phyloP scores from a whole-genome alignment of 2,888 invertebrate species.

The Lymantria monacha region DNA sequence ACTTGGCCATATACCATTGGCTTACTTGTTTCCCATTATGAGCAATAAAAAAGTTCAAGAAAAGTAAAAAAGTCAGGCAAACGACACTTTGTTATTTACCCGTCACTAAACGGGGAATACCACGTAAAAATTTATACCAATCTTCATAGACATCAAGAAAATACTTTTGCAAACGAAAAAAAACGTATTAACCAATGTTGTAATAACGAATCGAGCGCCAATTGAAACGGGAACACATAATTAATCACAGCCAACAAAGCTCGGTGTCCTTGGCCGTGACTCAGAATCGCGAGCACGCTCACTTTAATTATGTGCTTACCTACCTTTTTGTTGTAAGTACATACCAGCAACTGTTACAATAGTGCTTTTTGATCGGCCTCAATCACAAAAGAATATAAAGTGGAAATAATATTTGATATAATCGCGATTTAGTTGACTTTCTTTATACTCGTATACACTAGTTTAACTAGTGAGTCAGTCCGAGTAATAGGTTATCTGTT shows the following conservation, averaged over 20 bases:
- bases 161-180: background rate
- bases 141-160: too few species aligned
- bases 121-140: too few species aligned
- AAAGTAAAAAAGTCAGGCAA: too few species aligned
- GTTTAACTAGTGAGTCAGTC: too few species aligned
- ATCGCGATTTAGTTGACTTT: background rate
- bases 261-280: conserved; percentile 54
- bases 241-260: conserved; percentile 44
- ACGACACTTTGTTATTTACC: too few species aligned
- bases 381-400: background rate
- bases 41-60: too few species aligned
- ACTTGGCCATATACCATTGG: too few species aligned
- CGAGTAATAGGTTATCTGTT: too few species aligned
- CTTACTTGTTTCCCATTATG: too few species aligned
- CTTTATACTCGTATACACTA: too few species aligned
- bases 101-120: too few species aligned
- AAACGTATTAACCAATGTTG: conserved; percentile 28
- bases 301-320: conserved; percentile 30
- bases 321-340: conserved; percentile 37
- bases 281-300: conserved; percentile 37
- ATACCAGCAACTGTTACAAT: background rate
- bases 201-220: conserved; percentile 36
- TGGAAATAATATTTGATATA: background rate
- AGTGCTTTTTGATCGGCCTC: conserved; percentile 14
- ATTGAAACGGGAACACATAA: conserved; percentile 39